Conservation (phyloP, 2,888 invertebrate genomes). For the Lasioglossum oenotherae region DNA sequence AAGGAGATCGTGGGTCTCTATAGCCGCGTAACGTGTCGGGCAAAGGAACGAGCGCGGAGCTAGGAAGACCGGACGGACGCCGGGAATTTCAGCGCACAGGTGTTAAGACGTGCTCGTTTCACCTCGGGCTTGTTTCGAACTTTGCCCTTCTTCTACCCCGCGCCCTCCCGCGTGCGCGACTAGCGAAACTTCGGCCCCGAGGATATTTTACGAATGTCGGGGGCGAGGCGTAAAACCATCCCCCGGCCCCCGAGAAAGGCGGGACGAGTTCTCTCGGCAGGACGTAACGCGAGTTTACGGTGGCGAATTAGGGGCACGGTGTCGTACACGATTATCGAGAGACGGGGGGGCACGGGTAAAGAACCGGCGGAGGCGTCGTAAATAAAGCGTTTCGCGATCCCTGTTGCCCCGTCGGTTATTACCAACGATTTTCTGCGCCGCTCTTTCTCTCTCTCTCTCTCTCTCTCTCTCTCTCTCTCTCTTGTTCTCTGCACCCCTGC, state of each 20-base stretch:
- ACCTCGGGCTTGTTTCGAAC: slow-evolving; percentile 50
- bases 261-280: slow-evolving; percentile 16
- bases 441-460: neutral
- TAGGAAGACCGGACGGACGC: slow-evolving; percentile 43
- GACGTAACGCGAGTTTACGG: slow-evolving; percentile 8
- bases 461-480: neutral
- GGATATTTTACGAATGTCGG: slow-evolving; percentile 54
- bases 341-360: neutral
- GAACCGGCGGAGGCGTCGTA: neutral
- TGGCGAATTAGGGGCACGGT: neutral
- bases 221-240: slow-evolving; percentile 22
- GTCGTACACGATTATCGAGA: slow-evolving; percentile 14
- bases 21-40: slow-evolving; percentile 30
- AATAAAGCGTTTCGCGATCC: slow-evolving; percentile 24
- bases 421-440: neutral
- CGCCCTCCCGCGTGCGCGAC: neutral
- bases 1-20: slow-evolving; percentile 27
- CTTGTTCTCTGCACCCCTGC: slow-evolving; percentile 6
- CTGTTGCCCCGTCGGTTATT: neutral
- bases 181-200: slow-evolving; percentile 19
- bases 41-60: neutral
- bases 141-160: slow-evolving; percentile 22
- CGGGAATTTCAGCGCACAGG: slow-evolving; percentile 58
- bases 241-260: neutral
- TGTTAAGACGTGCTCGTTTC: slow-evolving; percentile 58